Base-by-base conservation (phyloP, 2,888 invertebrate genomes). In the Mellilla xanthometata region DNA sequence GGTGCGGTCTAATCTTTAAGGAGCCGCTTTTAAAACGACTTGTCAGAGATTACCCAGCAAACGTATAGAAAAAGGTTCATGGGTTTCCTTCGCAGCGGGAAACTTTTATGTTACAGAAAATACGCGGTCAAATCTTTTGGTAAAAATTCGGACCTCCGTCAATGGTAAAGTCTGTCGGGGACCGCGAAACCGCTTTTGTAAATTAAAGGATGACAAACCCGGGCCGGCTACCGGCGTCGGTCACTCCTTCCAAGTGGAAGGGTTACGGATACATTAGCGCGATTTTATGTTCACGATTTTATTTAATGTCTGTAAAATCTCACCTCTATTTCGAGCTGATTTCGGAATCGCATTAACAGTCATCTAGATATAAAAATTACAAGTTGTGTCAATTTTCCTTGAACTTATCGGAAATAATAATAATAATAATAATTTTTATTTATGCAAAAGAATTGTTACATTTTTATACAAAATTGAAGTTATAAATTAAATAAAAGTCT, bases 1-100 rank as follows among this genome's bases (percentile, higher is more conserved):
- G 51, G 64, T 52, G 48, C 60, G 58, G 59, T 67, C 60, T 72
- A 71, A 77, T 76, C 76, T 73, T 57, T 56, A 65, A 62, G 65
- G 68, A 65, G 60, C 61, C 52, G 65, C 65, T 63, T 74, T 69
- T 62, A 68, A 72, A 67, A 53, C 59, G 60, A 56, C 65, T 66
- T 68, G 61, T 65, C 62, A 68, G 58, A 70, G 65, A 72, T 72
- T 69, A 68, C 59, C 54, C 49, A 46, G 45, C 38, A 48, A 35
- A 52, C 39, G 44, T 55, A 55, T 58, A 58, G 50, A 60, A 58
- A 60, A 56, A 52, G 58, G 54, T 61, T 52, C 60, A 46, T 44
- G 59, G 55, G 43, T 54, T 48, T 5, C n/a, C 15, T 19, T 5
- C 45, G 42, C 34, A 33, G 41, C 47, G 42, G 50, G 35, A 51